These are phyloP conservation scores for Diaphora mendica DNA, from an alignment of 2,888 invertebrate genomes.

Conservation along the genomic window DNA sequence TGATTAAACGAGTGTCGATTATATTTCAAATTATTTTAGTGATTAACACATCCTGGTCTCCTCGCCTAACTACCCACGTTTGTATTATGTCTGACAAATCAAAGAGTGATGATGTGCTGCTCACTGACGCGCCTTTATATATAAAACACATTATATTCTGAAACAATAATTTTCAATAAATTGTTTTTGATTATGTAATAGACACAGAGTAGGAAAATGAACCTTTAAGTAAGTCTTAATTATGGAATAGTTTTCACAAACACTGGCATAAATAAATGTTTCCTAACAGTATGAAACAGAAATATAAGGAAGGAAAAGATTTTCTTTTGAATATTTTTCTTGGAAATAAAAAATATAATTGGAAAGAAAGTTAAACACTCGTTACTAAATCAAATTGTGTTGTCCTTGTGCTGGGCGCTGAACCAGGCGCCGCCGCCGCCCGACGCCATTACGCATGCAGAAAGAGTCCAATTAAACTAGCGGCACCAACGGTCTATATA, in stretches of 20 bases:
- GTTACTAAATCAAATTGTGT: slow-evolving; percentile 12
- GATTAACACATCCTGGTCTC: too few species aligned
- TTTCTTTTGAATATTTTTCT: neutral
- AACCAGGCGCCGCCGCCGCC: neutral
- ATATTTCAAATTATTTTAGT: too few species aligned
- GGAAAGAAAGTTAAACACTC: slow-evolving; percentile 4
- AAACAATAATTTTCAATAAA: neutral
- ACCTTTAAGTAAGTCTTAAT: neutral
- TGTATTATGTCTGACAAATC: too few species aligned
- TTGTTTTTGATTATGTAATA: neutral
- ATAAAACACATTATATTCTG: too few species aligned
- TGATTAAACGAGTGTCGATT: too few species aligned
- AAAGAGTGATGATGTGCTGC: too few species aligned
- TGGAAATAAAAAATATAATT: slow-evolving; percentile 4
- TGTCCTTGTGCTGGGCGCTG: neutral
- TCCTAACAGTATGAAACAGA: neutral
- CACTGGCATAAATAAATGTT: neutral
- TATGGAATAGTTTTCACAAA: neutral
- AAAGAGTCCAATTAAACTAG: slow-evolving; percentile 3
- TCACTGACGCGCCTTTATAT: too few species aligned
- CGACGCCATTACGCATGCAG: neutral
- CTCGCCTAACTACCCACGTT: too few species aligned
- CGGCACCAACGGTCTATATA: slow-evolving; percentile 4
- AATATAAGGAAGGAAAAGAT: neutral
- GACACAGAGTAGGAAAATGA: neutral